These are phyloP conservation scores for Alexandromys fortis DNA, from an alignment of 2,113 vertebrate species.

Conservation along the genomic window DNA sequence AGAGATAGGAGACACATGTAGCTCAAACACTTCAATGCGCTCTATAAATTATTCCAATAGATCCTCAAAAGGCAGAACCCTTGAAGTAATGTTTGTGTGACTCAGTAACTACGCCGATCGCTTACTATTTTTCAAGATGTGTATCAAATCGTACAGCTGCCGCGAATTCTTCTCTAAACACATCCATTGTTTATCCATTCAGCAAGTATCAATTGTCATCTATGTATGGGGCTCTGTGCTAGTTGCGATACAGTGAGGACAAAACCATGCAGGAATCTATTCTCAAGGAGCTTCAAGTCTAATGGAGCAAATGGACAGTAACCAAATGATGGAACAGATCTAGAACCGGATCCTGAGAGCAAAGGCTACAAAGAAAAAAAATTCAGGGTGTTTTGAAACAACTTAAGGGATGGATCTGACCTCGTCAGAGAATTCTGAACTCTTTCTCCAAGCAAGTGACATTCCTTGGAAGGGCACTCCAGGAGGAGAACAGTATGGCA, in stretches of 20 bases:
- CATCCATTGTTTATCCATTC: neutral
- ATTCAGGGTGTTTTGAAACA: neutral
- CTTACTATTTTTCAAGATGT: neutral
- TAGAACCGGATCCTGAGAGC: neutral
- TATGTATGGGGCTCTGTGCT: neutral
- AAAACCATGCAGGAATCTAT: neutral
- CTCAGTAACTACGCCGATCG: neutral
- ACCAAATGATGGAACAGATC: neutral
- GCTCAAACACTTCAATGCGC: neutral
- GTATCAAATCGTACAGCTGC: neutral
- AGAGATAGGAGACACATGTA: neutral
- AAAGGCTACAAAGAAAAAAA: neutral
- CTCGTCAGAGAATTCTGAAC: neutral
- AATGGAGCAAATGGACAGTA: neutral
- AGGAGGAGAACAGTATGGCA: neutral
- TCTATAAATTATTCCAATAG: slow-evolving; percentile 6
- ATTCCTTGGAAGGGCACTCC: neutral
- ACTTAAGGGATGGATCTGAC: neutral
- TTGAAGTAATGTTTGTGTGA: neutral
- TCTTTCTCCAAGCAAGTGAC: neutral
- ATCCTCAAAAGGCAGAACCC: neutral
- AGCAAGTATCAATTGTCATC: neutral
- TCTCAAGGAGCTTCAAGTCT: neutral
- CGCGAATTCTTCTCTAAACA: neutral
- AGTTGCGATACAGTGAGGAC: neutral